Evolutionary conservation across 2,888 invertebrate genomes (phyloP).

Genomic region (Volucella inflata): DNA sequence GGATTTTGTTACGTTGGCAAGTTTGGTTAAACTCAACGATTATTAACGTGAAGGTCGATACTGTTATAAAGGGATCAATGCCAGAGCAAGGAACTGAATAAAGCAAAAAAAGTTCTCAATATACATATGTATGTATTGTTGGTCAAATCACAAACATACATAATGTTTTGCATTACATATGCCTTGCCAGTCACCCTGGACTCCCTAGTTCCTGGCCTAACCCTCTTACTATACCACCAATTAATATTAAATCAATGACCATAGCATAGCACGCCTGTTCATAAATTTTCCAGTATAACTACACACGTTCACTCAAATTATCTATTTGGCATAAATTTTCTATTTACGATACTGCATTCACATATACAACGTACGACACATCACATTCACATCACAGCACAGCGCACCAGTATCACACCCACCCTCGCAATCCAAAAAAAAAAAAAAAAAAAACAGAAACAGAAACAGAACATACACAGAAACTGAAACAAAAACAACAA

Average conservation of each 20-base stretch:
- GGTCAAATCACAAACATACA: no score
- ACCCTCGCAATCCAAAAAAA: conserved; percentile 44
- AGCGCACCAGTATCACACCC: conserved; percentile 26
- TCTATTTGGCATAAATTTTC: conserved; percentile 69
- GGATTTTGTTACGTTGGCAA: no score
- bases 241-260: conserved; percentile 69
- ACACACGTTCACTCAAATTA: conserved; percentile 54
- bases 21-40: no score
- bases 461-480: conserved; percentile 4
- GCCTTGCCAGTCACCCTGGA: no score
- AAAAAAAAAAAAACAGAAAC: conserved; percentile 8
- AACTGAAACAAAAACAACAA: neutral
- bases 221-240: conserved; percentile 19
- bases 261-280: conserved; percentile 54
- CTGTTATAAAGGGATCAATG: no score
- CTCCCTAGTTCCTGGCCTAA: neutral
- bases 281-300: conserved; percentile 55
- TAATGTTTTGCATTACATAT: no score
- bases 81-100: no score
- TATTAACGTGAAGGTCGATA: no score
- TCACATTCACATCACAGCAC: neutral
- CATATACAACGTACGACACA: neutral
- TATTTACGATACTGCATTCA: conserved; percentile 52
- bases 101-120: no score
- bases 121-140: no score